Evolutionary conservation across 2,888 invertebrate species (phyloP), one percentile per base, ranked within the genome.

Genomic region (Blastobasis lacticolella): DNA sequence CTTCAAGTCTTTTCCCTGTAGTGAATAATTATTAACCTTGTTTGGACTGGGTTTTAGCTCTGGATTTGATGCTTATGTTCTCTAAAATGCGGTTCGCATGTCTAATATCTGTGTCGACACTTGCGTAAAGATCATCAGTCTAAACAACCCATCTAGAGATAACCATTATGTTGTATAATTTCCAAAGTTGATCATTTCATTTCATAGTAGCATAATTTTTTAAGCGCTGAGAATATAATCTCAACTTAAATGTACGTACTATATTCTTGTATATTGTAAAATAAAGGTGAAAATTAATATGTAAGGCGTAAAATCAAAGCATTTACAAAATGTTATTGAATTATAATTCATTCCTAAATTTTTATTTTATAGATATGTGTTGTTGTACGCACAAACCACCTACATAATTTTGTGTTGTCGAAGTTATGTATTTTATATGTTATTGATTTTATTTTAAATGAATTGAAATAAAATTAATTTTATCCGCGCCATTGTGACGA

Each of bases 191-290:
- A 23, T 23, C 23, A 3, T 23, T 23, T 23, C 23, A 23, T 3
- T 23, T 23, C 23, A 23, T 23, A 23, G 23, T 23, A 23, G 62
- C 66, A 66, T 61, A 49, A 52, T 57, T 61, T 58, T 52, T 52
- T 70, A 69, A 70, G 70, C 63, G 66, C 73, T 71, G 69, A 63
- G 62, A 61, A 58, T 69, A 76, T 79, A 81, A 83, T 82, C 82
- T 83, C 82, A 81, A 72, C 67, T 66, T 63, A 62, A 73, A 73
- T 72, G 66, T 75, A 73, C 69, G 73, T 76, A 74, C 69, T 78
- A 78, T 82, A 83, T 82, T 81, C 82, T 83, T 83, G 81, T 83
- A 83, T 81, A 80, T 78, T 83, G 78, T 81, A 80, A 81, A 80
- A 68, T 72, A 70, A 74, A 75, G 66, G 67, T 70, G 66, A 74